A percentile compares a stretch with the other conserved stretches of the same genome.
Evolutionary conservation across 2,113 vertebrate genomes (phyloP).

Genomic region (Pseudonaja textilis): DNA sequence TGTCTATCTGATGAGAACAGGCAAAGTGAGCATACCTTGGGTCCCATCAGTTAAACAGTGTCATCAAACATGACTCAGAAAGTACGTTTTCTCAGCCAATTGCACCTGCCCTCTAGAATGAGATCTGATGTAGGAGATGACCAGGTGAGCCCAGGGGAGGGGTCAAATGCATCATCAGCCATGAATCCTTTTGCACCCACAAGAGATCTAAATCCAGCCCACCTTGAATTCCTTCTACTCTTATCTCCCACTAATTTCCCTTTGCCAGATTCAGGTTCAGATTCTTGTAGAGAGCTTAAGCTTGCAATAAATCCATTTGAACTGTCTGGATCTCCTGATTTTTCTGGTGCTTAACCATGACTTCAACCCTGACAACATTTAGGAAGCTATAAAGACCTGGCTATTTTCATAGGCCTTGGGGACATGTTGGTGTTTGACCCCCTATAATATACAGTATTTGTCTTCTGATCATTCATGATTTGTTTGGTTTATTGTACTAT

Average conservation of each 20-base stretch:
- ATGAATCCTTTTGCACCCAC: neutral
- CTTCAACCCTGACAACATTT: neutral
- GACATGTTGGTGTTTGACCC: neutral
- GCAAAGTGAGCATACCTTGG: neutral
- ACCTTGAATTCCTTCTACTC: neutral
- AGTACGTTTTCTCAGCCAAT: neutral
- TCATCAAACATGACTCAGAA: neutral
- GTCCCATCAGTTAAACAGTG: neutral
- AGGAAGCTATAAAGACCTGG: neutral
- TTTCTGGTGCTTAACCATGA: neutral
- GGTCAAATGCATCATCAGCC: neutral
- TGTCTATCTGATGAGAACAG: neutral
- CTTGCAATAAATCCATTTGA: too few species aligned
- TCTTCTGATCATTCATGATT: neutral
- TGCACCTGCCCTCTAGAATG: neutral
- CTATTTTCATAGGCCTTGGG: neutral
- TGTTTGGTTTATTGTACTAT: neutral
- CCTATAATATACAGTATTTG: neutral
- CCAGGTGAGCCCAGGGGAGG: neutral
- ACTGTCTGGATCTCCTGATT: too few species aligned
- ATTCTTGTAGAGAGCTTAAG: too few species aligned
- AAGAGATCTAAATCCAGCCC: too few species aligned
- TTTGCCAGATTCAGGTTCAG: neutral
- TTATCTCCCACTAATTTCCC: neutral
- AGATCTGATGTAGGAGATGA: neutral